Evolutionary conservation across 2,113 vertebrate species (phyloP).

Genomic region (Daubentonia madagascariensis): DNA sequence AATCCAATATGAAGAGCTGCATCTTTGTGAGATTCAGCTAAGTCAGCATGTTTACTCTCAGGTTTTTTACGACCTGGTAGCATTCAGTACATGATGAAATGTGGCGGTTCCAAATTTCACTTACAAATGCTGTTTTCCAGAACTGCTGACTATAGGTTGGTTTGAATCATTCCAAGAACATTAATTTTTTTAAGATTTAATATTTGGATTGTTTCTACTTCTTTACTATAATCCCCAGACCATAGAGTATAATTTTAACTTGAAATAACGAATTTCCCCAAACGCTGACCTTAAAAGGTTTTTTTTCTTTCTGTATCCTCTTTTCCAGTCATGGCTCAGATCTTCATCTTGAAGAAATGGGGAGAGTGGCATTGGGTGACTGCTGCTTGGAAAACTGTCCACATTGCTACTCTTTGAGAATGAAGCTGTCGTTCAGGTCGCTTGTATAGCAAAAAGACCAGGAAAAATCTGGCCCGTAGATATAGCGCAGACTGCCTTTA

Average conservation of each 20-base stretch:
- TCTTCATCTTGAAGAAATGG: conserved; percentile 76
- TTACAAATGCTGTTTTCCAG: background rate
- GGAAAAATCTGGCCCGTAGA: conserved; percentile 60
- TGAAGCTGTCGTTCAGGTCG: conserved; percentile 38
- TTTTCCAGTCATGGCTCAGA: conserved; percentile 84
- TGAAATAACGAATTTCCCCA: background rate
- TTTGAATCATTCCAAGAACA: background rate
- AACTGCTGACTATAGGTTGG: background rate
- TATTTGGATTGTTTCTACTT: conserved; percentile 7
- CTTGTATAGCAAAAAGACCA: conserved; percentile 35
- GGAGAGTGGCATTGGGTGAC: background rate
- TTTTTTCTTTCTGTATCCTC: background rate
- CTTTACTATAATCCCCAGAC: background rate
- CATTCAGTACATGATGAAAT: background rate
- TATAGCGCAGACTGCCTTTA: conserved; percentile 61
- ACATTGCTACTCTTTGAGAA: conserved; percentile 22
- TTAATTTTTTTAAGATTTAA: conserved; percentile 3
- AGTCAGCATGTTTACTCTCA: background rate
- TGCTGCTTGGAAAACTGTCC: conserved; percentile 60
- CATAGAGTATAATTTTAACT: background rate
- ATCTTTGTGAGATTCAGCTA: background rate
- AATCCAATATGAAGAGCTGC: background rate
- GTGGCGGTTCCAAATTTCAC: background rate
- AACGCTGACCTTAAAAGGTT: background rate
- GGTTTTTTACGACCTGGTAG: background rate